Base-by-base conservation (phyloP, 2,113 vertebrate genomes). In the Channa argus region DNA sequence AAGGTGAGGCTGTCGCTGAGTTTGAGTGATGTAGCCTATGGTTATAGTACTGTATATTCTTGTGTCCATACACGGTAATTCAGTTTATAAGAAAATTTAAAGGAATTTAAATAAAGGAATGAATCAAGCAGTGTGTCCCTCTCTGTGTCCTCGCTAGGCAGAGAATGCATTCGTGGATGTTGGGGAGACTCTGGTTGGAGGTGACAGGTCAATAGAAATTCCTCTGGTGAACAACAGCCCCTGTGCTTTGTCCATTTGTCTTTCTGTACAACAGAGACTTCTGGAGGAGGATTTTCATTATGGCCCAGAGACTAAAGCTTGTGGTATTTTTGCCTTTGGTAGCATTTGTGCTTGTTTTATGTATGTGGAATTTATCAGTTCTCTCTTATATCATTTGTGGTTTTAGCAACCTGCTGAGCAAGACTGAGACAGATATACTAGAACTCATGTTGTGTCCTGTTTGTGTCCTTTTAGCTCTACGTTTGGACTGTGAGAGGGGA, bases 211-310 rank as follows among this genome's bases (percentile, higher is more conserved):
- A 36, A 84, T 92, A 85, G 76, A 88, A 1, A 5, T 99, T 79
- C 89, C 91, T 24, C 86, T 99, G 6, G 83, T 95, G 45, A 99
- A 99, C 47, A 87, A 93, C 0, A 94, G 96, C 33, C 86, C 88
- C 78, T 98, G 97, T 74, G 49, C 94, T 5, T 77, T 98, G 71
- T 89, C 91, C 55, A 97, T 96, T 58, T 66, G 66, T 74, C 91
- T 99, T 55, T 88, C 71, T 3, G 94, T 96, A 50, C 88, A 95
- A 61, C 96, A 97, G 84, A 84, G 0, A 1, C 71, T 94, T 71
- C 78, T 58, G 0, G 91, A 91, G 44, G 64, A 67, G 24, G 68
- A 46, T 46, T 61, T 88, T 37, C 72, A 79, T 0, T 43, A 91
- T 52, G 86, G 89, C 15, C 10, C 82, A 1, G 0, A 5, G 49